Base-by-base conservation (phyloP, 1,140 invertebrate genomes). In the Pogonognathellus flavescens region DNA sequence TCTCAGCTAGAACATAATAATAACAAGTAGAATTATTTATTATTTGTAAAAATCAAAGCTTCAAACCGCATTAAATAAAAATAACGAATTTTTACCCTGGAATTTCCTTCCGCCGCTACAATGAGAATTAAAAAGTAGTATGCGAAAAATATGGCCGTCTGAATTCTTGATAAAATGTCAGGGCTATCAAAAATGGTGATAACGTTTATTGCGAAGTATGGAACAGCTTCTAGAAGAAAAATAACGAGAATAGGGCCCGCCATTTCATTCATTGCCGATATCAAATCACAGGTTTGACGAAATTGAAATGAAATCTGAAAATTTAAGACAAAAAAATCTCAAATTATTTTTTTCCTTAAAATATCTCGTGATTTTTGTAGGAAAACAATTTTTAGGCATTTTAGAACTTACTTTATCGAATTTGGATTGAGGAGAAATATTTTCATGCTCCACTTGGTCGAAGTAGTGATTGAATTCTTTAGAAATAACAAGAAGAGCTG, bases 91-190 rank as follows among this genome's bases (percentile, higher is more conserved):
- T n/a, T 22, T 1, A 72, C 66, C 66, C 41, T 72, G 1, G 25
- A n/a, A 9, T 76, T 25, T 0, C 70, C 70, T 9, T 16, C 41
- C 0, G 70, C 70, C 9, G 70, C 70, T 7, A 76, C 14, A n/a
- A 41, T 49, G 16, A 76, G 70, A 18, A 76, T 50, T 7, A 76
- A 13, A 50, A 76, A 76, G 31, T 76, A 76, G 49, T 49, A 76
- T 9, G 31, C 0, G 31, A 76, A 49, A 14, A 31, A 66, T 14
- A 66, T 5, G 0, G 70, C 13, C 22, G 11, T 72, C 4, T 49
- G 14, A 14, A 41, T 50, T 49, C 0, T 49, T 31, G 1, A 9
- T 5, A 49, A 50, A 18, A 72, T 16, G 22, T 16, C 25, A 13
- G 16, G n/a, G 2, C 11, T 50, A 9, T 76, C 70, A 49, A 76